Percentiles rank a stretch among this genome's conserved stretches.
Conservation (phyloP, 2,113 vertebrate species). For the Calypte anna region DNA sequence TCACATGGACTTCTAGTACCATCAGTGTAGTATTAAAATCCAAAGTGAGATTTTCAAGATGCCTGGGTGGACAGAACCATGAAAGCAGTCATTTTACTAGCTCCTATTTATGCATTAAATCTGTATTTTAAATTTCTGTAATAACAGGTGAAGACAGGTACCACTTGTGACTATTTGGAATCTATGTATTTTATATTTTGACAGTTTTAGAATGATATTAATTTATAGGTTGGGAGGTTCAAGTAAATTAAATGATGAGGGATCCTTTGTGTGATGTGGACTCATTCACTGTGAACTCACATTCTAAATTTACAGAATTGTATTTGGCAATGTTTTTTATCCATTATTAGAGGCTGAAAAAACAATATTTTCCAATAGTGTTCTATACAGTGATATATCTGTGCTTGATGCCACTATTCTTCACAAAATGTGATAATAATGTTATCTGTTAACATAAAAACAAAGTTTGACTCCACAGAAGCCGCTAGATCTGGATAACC, state of each 20-base stretch:
- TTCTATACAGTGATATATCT: slow-evolving; percentile 63
- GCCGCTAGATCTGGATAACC: slow-evolving; percentile 77
- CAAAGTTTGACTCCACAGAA: slow-evolving; percentile 77
- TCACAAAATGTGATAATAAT: slow-evolving; percentile 77
- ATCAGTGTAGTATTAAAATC: background rate
- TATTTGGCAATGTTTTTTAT: slow-evolving; percentile 26
- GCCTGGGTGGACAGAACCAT: background rate
- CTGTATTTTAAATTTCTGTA: background rate
- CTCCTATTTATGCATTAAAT: background rate
- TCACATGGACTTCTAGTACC: background rate
- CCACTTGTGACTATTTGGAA: background rate
- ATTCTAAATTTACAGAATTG: slow-evolving; percentile 24
- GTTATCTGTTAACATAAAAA: slow-evolving; percentile 76
- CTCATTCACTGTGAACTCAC: background rate
- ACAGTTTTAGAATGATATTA: background rate
- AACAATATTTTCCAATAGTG: slow-evolving; percentile 67
- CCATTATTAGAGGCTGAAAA: slow-evolving; percentile 58
- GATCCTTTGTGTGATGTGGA: background rate
- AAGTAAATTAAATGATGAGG: background rate
- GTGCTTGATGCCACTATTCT: slow-evolving; percentile 68
- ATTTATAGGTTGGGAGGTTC: background rate
- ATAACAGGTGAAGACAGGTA: background rate
- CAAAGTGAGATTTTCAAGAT: background rate
- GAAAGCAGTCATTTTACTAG: background rate
- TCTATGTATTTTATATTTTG: background rate